These are phyloP conservation scores for Castor canadensis DNA, from an alignment of 2,113 vertebrate genomes.

Conservation along the genomic window DNA sequence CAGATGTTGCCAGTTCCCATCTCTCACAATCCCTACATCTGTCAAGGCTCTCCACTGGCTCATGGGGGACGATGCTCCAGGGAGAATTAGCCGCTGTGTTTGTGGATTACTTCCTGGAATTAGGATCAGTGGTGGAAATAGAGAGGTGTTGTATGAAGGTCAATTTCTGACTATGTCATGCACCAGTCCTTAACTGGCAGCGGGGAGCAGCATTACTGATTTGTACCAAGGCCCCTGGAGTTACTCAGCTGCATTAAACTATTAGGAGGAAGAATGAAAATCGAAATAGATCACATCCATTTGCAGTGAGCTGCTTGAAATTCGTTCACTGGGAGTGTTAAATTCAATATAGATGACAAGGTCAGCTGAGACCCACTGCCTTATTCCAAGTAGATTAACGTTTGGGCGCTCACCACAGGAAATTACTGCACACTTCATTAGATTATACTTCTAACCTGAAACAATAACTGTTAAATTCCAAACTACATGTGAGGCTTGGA, in stretches of 20 bases:
- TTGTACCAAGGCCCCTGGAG: background rate
- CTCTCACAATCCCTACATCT: conserved; percentile 2
- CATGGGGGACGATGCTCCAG: rapidly evolving
- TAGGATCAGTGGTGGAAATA: background rate
- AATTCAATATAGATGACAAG: conserved; percentile 31
- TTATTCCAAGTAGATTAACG: conserved; percentile 48
- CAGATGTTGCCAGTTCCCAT: background rate
- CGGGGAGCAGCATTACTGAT: background rate
- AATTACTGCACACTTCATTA: conserved; percentile 51
- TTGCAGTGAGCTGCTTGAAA: background rate
- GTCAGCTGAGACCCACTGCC: conserved; percentile 25
- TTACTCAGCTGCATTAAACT: conserved; percentile 55
- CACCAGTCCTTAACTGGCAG: background rate
- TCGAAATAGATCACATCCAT: conserved; percentile 54
- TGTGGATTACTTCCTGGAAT: conserved; percentile 2
- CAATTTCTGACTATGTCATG: background rate
- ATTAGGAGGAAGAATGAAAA: conserved; percentile 65
- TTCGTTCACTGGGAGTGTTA: conserved; percentile 29
- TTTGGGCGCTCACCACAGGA: background rate
- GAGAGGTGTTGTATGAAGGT: conserved; percentile 44
- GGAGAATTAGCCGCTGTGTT: background rate
- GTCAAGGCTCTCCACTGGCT: background rate
- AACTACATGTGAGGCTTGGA: background rate
- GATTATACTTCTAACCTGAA: conserved; percentile 63
- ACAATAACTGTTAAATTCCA: conserved; percentile 68